These are phyloP conservation scores for Orgyia antiqua DNA, from an alignment of 2,888 invertebrate species.

Conservation along the genomic window DNA sequence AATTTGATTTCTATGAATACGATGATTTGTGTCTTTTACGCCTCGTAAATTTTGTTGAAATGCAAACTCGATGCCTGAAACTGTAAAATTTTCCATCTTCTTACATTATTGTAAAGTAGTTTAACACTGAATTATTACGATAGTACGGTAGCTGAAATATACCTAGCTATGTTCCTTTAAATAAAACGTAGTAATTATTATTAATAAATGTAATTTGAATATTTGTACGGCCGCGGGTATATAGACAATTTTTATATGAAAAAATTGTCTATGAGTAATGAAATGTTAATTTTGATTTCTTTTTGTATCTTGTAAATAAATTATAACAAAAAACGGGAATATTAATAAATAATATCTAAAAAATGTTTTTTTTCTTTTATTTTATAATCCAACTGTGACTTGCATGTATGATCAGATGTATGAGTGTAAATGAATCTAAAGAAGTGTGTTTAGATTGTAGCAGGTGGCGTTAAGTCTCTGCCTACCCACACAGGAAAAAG, in stretches of 20 bases:
- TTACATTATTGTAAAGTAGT: constrained; percentile 67
- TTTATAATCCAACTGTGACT: too few species aligned
- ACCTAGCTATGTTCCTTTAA: constrained; percentile 65
- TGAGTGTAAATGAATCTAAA: too few species aligned
- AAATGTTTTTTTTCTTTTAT: constrained; percentile 11
- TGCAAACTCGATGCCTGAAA: constrained; percentile 29
- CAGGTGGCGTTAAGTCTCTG: too few species aligned
- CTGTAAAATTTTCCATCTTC: constrained; percentile 53
- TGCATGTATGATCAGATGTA: too few species aligned
- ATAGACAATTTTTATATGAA: constrained; percentile 14
- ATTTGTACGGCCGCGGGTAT: constrained; percentile 39
- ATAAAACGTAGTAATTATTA: constrained; percentile 50
- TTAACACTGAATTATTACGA: constrained; percentile 42
- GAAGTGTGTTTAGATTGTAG: too few species aligned
- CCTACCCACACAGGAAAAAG: too few species aligned
- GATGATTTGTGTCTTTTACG: constrained; percentile 2
- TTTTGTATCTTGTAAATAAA: constrained; percentile 73
- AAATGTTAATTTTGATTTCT: constrained; percentile 25
- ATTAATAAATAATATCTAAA: constrained; percentile 67
- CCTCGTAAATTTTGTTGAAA: constrained; percentile 26
- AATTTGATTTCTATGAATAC: too few species aligned
- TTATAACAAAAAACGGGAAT: constrained; percentile 58
- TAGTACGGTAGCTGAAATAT: constrained; percentile 59
- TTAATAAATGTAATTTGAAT: constrained; percentile 50
- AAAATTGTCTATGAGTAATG: constrained; percentile 16